Conservation (phyloP, 2,113 vertebrate genomes). For the Rissa tridactyla region DNA sequence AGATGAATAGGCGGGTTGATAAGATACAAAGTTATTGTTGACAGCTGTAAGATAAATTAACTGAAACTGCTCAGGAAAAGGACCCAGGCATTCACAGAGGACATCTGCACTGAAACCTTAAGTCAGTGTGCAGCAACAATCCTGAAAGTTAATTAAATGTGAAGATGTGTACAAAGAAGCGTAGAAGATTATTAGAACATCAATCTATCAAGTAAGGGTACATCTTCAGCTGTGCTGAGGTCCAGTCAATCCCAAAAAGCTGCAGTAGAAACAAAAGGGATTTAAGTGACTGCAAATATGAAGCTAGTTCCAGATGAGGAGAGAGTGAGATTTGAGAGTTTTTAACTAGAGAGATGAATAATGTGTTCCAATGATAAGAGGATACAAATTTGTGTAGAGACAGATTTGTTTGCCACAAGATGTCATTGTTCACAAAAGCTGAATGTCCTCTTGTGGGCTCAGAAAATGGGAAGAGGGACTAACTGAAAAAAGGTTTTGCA, state of each 20-base stretch:
- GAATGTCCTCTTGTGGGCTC: not conserved
- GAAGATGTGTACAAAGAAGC: not conserved
- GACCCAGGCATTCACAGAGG: not conserved
- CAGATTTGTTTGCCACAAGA: not conserved
- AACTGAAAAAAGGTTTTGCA: not conserved
- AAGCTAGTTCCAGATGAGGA: not conserved
- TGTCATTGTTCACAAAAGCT: not conserved
- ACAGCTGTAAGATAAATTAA: constrained; percentile 49
- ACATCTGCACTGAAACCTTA: constrained; percentile 8
- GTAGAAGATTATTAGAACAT: not conserved
- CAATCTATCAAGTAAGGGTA: not conserved
- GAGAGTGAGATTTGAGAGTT: not conserved
- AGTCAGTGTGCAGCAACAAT: not conserved
- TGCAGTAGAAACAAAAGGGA: not conserved
- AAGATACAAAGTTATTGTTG: constrained; percentile 50
- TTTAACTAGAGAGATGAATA: not conserved
- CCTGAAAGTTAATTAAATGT: constrained; percentile 1
- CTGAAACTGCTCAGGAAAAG: constrained; percentile 20
- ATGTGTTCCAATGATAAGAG: not conserved
- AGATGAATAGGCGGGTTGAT: constrained; percentile 45
- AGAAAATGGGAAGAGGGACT: not conserved
- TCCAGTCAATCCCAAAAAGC: not conserved
- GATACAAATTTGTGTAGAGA: not conserved
- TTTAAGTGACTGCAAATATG: not conserved
- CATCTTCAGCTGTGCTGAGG: not conserved